Evolutionary conservation across 1,140 invertebrate genomes (phyloP).

Genomic region (Elymnias hypermnestra): DNA sequence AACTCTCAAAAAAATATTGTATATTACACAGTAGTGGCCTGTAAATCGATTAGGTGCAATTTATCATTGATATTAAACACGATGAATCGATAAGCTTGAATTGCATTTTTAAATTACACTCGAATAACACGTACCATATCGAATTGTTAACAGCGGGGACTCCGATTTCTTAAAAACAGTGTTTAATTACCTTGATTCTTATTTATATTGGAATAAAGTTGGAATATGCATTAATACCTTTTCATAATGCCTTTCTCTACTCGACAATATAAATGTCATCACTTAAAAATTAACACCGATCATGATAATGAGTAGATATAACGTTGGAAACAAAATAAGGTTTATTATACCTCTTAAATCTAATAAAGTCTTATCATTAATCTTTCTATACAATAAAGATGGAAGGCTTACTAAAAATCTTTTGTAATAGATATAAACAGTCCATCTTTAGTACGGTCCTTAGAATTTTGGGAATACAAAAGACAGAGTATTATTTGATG

Average conservation of each 20-base stretch:
- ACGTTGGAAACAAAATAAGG: background rate
- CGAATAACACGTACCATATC: constrained; percentile 4
- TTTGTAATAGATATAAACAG: too few relatives aligned
- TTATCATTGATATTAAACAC: constrained; percentile 11
- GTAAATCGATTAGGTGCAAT: constrained; percentile 9
- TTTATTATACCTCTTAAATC: too few relatives aligned
- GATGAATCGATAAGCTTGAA: constrained; percentile 12
- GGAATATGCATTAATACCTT: background rate
- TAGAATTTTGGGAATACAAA: too few relatives aligned
- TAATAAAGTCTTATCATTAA: too few relatives aligned
- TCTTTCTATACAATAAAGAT: too few relatives aligned
- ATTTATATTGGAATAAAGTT: background rate
- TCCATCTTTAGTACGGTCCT: too few relatives aligned
- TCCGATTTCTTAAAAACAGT: background rate
- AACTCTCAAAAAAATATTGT: background rate
- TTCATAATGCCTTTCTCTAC: background rate
- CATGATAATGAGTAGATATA: background rate
- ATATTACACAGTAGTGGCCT: background rate
- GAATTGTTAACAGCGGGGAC: constrained; percentile 4
- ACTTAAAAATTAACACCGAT: too few relatives aligned
- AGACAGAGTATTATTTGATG: too few relatives aligned
- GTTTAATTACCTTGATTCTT: background rate
- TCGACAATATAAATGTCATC: background rate
- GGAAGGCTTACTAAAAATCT: too few relatives aligned
- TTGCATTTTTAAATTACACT: constrained; percentile 19